These are phyloP conservation scores for Galerucella nymphaeae DNA, from an alignment of 2,888 invertebrate genomes.

Conservation along the genomic window DNA sequence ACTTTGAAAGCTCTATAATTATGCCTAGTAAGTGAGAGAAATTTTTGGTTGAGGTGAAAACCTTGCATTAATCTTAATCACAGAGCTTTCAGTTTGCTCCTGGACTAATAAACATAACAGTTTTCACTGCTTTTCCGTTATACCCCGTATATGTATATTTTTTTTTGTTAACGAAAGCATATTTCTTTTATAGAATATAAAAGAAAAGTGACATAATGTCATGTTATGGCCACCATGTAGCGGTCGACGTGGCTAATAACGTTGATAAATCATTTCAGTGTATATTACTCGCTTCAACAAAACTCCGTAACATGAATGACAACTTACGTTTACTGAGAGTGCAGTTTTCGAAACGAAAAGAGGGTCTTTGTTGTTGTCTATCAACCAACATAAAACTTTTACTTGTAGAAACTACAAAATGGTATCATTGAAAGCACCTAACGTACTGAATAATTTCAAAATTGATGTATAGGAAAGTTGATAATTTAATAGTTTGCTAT, in stretches of 20 bases:
- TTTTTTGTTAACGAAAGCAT: background rate
- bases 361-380: constrained; percentile 11
- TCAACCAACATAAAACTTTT: background rate
- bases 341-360: constrained; percentile 4
- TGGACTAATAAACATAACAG: no score
- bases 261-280: constrained; percentile 29
- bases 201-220: constrained; percentile 19
- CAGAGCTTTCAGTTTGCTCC: no score
- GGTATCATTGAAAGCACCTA: background rate
- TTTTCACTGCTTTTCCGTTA: background rate
- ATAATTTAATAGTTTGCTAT: background rate
- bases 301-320: constrained; percentile 1
- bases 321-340: background rate
- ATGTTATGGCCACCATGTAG: constrained; percentile 22
- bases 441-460: constrained; percentile 10
- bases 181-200: background rate
- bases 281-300: constrained; percentile 14
- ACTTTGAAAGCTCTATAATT: no score
- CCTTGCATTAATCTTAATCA: no score
- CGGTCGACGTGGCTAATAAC: constrained; percentile 24
- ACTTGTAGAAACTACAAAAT: constrained; percentile 1
- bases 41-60: no score
- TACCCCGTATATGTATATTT: background rate
- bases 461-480: constrained; percentile 1
- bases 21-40: no score